Conservation (phyloP, 1,140 invertebrate genomes). For the Aphidius ervi region DNA sequence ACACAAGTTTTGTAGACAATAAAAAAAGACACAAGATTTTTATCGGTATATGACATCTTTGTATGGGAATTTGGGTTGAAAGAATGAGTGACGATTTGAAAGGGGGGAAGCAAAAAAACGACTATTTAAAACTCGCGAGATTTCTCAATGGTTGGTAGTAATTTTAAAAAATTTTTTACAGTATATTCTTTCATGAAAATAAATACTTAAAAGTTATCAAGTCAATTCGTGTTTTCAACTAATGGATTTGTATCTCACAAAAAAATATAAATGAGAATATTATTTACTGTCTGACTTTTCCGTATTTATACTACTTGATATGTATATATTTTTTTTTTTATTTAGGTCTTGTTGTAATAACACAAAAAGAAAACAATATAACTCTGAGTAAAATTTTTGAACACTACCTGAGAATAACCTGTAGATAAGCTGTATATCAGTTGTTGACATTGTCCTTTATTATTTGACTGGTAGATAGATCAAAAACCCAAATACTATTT, state of each 20-base stretch:
- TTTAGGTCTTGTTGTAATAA: too few species aligned
- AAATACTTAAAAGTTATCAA: constrained; percentile 43
- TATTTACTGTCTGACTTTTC: neutral
- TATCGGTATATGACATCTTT: constrained; percentile 56
- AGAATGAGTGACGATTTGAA: constrained; percentile 34
- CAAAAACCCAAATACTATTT: too few species aligned
- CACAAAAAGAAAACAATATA: too few species aligned
- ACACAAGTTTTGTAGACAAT: constrained; percentile 7
- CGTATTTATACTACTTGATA: too few species aligned
- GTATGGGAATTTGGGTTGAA: constrained; percentile 49
- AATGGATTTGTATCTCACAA: constrained; percentile 49
- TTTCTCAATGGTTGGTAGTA: too few species aligned
- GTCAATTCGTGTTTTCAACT: constrained; percentile 49
- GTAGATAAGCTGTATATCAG: too few species aligned
- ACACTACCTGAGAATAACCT: too few species aligned
- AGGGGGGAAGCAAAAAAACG: neutral
- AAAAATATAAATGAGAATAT: constrained; percentile 11
- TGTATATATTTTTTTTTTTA: too few species aligned
- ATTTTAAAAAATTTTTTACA: too few species aligned
- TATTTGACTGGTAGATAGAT: too few species aligned
- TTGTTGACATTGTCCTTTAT: too few species aligned
- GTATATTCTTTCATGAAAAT: neutral
- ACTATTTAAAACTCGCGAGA: neutral
- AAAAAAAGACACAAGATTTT: constrained; percentile 33
- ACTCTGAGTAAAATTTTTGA: too few species aligned